Percentiles rank a stretch among this genome's conserved stretches.
phyloP scores from a whole-genome alignment of 2,113 vertebrate species.

The Microtus ochrogaster region DNA sequence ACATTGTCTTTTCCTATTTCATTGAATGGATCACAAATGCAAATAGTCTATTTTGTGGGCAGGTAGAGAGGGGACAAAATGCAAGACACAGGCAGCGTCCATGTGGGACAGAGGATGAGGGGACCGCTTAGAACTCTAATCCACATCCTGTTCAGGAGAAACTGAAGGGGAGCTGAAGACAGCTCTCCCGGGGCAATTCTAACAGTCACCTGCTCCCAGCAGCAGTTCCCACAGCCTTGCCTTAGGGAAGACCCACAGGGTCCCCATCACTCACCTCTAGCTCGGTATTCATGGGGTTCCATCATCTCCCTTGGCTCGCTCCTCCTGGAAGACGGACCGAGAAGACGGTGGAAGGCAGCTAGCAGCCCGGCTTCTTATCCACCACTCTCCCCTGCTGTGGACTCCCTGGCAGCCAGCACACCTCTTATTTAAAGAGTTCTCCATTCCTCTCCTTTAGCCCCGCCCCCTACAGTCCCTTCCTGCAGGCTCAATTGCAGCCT shows the following conservation, averaged over 20 bases:
- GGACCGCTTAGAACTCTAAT: neutral
- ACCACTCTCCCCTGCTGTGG: neutral
- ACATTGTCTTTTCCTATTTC: neutral
- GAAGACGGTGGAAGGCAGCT: neutral
- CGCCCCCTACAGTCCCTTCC: slow-evolving; percentile 54
- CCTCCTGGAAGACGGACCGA: neutral
- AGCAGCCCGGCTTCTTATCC: neutral
- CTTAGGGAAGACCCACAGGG: rapidly evolving
- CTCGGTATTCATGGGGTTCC: slow-evolving; percentile 86
- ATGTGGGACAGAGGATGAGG: neutral
- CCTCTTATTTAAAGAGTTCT: slow-evolving; percentile 63
- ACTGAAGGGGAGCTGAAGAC: neutral
- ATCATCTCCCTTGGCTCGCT: neutral
- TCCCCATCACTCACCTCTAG: slow-evolving; percentile 82
- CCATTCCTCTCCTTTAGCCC: slow-evolving; percentile 41
- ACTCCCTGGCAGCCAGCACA: neutral
- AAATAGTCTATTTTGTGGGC: neutral
- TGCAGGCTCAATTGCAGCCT: slow-evolving; percentile 11
- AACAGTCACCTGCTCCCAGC: neutral
- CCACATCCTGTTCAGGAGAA: neutral
- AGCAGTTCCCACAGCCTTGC: neutral
- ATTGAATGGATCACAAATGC: neutral
- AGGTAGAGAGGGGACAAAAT: neutral
- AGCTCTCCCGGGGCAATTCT: neutral
- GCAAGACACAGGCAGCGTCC: rapidly evolving